Evolutionary conservation across 2,113 vertebrate genomes (phyloP).

Genomic region (Centropus bengalensis): DNA sequence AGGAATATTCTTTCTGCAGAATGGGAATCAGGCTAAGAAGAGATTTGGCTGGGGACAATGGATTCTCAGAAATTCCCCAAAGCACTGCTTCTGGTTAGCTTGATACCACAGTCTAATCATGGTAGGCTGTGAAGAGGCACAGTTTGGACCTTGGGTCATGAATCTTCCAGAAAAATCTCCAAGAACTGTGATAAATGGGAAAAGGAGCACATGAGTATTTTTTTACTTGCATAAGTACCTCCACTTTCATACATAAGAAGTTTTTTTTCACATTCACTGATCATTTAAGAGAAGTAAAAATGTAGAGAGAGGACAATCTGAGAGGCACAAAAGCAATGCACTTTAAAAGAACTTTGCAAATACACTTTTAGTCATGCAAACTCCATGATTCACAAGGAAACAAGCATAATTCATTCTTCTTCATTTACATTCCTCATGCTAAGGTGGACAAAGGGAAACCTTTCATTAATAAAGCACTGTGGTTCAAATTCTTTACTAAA

Average conservation of each 20-base stretch:
- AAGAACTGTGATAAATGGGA: neutral
- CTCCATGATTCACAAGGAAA: neutral
- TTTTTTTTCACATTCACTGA: neutral
- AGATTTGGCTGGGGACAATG: neutral
- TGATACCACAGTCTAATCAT: neutral
- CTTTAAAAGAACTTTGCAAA: neutral
- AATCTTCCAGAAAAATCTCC: neutral
- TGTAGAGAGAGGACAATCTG: neutral
- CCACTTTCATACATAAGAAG: neutral
- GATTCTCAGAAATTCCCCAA: neutral
- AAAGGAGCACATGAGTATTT: neutral
- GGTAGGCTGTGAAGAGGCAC: neutral
- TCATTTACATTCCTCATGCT: neutral
- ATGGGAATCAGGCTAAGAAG: neutral
- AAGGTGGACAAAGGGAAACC: neutral
- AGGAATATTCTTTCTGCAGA: conserved; percentile 18
- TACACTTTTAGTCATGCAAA: neutral
- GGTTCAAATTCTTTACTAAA: neutral
- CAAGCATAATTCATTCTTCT: neutral
- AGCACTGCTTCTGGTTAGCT: neutral
- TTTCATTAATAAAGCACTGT: neutral
- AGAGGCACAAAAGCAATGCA: neutral
- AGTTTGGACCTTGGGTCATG: neutral
- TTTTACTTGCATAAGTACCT: neutral
- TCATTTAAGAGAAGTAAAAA: neutral